phyloP scores from a whole-genome alignment of 2,797 vertebrate genomes.

The Acridotheres tristis region DNA sequence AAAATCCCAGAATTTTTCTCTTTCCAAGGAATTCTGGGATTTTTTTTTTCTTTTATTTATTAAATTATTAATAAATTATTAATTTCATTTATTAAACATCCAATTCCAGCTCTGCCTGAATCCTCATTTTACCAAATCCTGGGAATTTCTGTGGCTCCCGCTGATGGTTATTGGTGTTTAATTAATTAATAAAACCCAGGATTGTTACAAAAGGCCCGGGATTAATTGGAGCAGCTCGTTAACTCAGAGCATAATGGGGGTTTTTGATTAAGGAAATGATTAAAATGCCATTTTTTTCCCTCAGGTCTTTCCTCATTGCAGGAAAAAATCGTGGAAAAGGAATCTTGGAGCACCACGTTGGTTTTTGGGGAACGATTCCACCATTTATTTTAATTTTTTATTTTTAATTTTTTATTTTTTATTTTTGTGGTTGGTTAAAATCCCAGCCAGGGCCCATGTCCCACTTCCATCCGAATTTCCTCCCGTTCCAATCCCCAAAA shows the following conservation, averaged over 20 bases:
- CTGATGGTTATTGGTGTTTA: background rate
- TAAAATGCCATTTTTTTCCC: background rate
- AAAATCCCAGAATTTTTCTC: background rate
- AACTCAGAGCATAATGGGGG: background rate
- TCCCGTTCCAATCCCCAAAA: too few relatives aligned
- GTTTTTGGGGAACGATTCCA: accelerated
- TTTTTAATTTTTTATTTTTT: background rate
- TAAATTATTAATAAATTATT: too few relatives aligned
- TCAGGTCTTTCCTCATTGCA: background rate
- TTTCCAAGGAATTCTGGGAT: background rate
- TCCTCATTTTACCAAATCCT: background rate
- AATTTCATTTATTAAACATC: background rate
- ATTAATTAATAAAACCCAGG: background rate
- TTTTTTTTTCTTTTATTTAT: background rate
- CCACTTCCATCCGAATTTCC: background rate
- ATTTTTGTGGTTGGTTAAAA: background rate
- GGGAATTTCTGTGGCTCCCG: background rate
- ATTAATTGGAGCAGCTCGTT: conserved; percentile 2
- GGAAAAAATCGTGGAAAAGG: background rate
- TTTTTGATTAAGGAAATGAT: conserved; percentile 35
- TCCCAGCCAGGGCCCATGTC: background rate
- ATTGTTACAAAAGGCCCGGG: background rate
- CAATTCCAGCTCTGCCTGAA: background rate
- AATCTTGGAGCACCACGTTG: background rate
- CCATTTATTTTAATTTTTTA: too few relatives aligned